These are phyloP conservation scores for Rynchops niger DNA, from an alignment of 2,113 vertebrate genomes.

Conservation along the genomic window DNA sequence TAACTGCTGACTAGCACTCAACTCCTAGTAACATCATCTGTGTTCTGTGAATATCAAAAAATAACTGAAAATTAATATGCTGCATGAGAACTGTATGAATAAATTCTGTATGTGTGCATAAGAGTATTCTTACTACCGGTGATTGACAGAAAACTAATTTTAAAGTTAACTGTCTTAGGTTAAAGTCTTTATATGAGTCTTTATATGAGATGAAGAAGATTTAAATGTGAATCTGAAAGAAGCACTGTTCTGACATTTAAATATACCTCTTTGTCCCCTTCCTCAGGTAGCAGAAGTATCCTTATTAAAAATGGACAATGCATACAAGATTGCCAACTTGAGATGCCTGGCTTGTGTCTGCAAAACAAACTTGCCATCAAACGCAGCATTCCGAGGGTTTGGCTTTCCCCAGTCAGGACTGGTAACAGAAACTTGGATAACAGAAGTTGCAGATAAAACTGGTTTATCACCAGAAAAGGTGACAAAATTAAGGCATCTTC, in stretches of 20 bases:
- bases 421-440: constrained; percentile 82
- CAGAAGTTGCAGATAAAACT: constrained; percentile 74
- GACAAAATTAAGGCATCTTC: background rate
- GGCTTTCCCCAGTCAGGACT: constrained; percentile 81
- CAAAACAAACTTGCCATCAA: constrained; percentile 86
- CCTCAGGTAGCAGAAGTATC: constrained; percentile 78
- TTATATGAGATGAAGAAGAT: background rate
- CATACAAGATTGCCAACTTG: constrained; percentile 83
- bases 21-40: background rate
- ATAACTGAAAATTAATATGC: background rate
- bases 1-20: background rate
- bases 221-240: background rate
- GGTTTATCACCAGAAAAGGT: constrained; percentile 79
- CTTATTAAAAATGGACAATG: constrained; percentile 81
- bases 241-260: background rate
- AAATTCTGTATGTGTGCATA: background rate
- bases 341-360: constrained; percentile 64
- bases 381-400: constrained; percentile 82
- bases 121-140: background rate
- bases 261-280: background rate
- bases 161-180: background rate
- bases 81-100: background rate
- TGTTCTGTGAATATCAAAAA: background rate
- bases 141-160: background rate
- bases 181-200: background rate